phyloP scores from a whole-genome alignment of 2,797 vertebrate species.

The Spinibarbus caldwelli region DNA sequence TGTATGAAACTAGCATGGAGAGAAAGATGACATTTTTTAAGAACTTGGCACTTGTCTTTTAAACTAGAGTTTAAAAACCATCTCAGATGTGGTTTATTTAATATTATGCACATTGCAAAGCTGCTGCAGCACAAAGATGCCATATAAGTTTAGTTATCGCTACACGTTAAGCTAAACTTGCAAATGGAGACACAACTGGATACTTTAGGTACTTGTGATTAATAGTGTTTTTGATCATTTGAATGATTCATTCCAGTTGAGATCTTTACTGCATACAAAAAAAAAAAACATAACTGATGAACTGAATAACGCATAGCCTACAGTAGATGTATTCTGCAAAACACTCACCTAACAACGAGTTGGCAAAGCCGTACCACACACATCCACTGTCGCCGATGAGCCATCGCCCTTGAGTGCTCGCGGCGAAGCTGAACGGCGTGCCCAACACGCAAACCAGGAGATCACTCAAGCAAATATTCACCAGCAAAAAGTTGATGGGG shows the following conservation, averaged over 20 bases:
- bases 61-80: neutral
- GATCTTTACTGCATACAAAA: neutral
- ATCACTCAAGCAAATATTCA: conserved; percentile 85
- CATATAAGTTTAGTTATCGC: neutral
- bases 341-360: conserved; percentile 83
- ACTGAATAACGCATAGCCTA: neutral
- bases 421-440: conserved; percentile 86
- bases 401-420: conserved; percentile 84
- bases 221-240: neutral
- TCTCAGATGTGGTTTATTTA: neutral
- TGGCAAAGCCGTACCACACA: conserved; percentile 85
- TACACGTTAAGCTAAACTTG: neutral
- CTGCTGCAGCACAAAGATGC: neutral
- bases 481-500: conserved; percentile 84
- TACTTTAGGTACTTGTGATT: neutral
- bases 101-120: neutral
- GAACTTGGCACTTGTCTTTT: neutral
- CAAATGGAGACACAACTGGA: neutral
- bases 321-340: no score
- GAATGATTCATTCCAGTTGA: neutral
- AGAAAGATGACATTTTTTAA: neutral
- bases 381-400: conserved; percentile 81
- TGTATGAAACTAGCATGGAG: neutral
- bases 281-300: neutral
- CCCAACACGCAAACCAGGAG: conserved; percentile 83